These are phyloP conservation scores for Eupithecia vulgata DNA, from an alignment of 2,888 invertebrate genomes.

Conservation along the genomic window DNA sequence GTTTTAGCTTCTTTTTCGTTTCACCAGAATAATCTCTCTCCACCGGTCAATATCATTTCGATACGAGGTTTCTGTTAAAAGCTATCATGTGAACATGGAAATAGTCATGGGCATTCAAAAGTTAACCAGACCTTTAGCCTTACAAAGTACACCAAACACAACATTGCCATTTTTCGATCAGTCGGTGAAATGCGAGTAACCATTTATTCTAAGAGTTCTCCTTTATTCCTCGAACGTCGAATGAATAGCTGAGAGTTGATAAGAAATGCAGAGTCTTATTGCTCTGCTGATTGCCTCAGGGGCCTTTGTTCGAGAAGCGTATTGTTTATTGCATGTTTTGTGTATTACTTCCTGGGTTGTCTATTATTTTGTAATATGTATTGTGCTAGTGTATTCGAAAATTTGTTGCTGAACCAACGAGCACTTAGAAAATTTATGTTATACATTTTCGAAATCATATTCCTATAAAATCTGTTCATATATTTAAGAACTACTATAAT, in stretches of 20 bases:
- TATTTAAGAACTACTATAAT: too few species aligned
- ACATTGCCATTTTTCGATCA: neutral
- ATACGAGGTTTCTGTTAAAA: too few species aligned
- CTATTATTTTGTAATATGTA: neutral
- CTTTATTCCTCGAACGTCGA: slow-evolving; percentile 23
- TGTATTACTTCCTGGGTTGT: neutral
- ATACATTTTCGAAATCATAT: neutral
- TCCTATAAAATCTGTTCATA: too few species aligned
- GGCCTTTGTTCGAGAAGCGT: slow-evolving; percentile 37
- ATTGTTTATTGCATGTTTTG: slow-evolving; percentile 14
- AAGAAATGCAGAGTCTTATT: slow-evolving; percentile 49
- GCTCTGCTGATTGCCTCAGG: slow-evolving; percentile 49
- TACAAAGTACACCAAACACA: too few species aligned
- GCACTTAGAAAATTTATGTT: neutral
- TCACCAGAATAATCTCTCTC: neutral
- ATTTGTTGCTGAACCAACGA: neutral
- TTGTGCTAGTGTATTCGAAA: neutral
- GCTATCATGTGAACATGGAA: too few species aligned
- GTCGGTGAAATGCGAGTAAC: neutral
- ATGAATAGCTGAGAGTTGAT: slow-evolving; percentile 40
- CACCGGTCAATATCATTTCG: too few species aligned
- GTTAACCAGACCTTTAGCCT: too few species aligned
- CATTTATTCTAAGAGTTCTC: neutral
- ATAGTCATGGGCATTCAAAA: too few species aligned
- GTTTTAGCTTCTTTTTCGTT: too few species aligned